Conservation (phyloP, 2,797 vertebrate species). For the Prunella strophiata region DNA sequence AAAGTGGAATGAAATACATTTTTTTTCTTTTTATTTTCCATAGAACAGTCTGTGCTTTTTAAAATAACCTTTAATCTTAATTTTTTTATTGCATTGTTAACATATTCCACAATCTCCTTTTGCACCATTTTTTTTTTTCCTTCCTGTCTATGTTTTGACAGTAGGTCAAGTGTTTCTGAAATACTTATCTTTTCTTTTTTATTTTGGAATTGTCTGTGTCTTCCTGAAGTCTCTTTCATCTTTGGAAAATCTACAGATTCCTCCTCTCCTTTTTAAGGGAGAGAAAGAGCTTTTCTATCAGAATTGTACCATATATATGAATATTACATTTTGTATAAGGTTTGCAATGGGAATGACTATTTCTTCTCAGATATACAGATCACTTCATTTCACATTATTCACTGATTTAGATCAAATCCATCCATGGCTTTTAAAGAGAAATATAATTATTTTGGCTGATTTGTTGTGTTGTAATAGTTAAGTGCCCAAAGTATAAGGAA, state of each 20-base stretch:
- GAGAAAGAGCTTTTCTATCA: background rate
- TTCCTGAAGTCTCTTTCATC: background rate
- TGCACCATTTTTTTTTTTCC: background rate
- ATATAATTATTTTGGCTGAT: background rate
- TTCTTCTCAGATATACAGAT: background rate
- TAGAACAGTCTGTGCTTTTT: background rate
- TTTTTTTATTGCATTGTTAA: background rate
- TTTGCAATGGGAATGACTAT: background rate
- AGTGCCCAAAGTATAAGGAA: background rate
- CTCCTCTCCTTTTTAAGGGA: background rate
- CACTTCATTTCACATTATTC: background rate
- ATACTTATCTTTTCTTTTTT: slow-evolving; percentile 11
- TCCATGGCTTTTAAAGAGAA: background rate
- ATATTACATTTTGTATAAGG: background rate
- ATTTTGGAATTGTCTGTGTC: slow-evolving; percentile 3
- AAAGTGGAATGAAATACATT: background rate
- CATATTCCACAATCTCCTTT: background rate
- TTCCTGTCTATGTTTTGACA: background rate
- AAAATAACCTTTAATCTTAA: background rate
- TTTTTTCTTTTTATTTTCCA: background rate
- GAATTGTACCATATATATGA: background rate
- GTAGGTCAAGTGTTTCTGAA: slow-evolving; percentile 22
- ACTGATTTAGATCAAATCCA: background rate
- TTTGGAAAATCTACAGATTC: slow-evolving; percentile 46
- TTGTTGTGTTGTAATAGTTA: background rate